Percentiles rank a stretch among this genome's conserved stretches.
These are phyloP conservation scores for Drosophila orena DNA, from an alignment of 1,140 invertebrate genomes.

Conservation along the genomic window DNA sequence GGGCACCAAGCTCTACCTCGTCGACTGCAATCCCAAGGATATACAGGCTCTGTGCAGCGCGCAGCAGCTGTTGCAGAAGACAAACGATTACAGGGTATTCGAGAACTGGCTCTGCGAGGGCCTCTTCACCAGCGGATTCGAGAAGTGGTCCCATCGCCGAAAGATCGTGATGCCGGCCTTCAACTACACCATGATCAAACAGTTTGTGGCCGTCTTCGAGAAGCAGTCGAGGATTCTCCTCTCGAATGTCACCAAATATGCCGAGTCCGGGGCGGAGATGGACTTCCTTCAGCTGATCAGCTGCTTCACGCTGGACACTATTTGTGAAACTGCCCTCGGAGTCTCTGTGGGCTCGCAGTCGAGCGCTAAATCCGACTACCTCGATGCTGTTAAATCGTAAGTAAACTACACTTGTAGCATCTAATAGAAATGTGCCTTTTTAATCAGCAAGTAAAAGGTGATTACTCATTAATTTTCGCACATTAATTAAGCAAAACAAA, in stretches of 20 bases:
- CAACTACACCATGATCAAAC: conserved; percentile 90
- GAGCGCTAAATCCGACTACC: conserved; percentile 50
- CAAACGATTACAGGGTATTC: conserved; percentile 85
- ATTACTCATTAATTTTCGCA: not conserved
- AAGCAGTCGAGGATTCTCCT: conserved; percentile 47
- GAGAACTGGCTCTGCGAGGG: conserved; percentile 89
- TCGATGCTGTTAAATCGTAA: conserved; percentile 59
- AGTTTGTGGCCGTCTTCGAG: conserved; percentile 55
- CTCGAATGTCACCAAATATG: conserved; percentile 3
- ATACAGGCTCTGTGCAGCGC: conserved; percentile 66
- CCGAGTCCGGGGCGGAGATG: conserved; percentile 15
- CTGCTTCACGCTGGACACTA: conserved; percentile 62
- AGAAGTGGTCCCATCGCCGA: conserved; percentile 91
- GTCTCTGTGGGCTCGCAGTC: conserved; percentile 44
- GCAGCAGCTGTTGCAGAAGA: conserved; percentile 85
- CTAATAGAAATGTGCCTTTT: not conserved
- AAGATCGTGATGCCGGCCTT: conserved; percentile 95
- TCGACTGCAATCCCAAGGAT: conserved; percentile 73
- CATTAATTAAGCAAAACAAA: not conserved
- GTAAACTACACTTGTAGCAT: conserved; percentile 10
- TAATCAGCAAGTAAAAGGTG: not conserved
- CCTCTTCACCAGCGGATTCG: conserved; percentile 87
- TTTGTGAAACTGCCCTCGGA: conserved; percentile 68
- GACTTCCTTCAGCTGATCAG: conserved; percentile 56
- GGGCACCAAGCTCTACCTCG: conserved; percentile 57